Base-by-base conservation (phyloP, 2,113 vertebrate species). In the Azemiops feae region DNA sequence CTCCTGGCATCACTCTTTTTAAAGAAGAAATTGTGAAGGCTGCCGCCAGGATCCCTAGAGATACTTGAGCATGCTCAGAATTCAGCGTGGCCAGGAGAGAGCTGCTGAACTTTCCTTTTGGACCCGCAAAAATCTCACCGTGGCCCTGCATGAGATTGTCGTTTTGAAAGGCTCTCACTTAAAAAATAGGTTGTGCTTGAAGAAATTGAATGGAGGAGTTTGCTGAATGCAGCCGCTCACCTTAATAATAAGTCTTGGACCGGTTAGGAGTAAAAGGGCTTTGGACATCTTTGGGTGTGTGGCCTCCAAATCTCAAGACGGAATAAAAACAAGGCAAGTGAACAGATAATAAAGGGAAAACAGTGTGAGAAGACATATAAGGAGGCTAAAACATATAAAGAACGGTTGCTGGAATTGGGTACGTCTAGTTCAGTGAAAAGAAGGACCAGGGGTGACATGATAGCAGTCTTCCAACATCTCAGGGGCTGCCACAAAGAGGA, bases 1-100 rank as follows among this genome's bases (percentile, higher is more conserved):
- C 93, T 96, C 58, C 88, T 60, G 45, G 93, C 53, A n/a, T 91
- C 23, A 4, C 53, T 53, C 74, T 34, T 92, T 81, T 43, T 85
- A 4, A 4, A 93, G 47, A 30, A 92, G 1, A 39, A 0, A 1
- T 94, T 3, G 22, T 30, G 89, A 86, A 93, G 92, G 93, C 16
- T 30, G 53, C 93, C 54, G n/a, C 50, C 12, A 23, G 90, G 2
- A 25, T 53, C 23, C 64, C 90, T 23, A 16, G n/a, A 81, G n/a
- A 10, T 3, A 1, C 20, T 16, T 5, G 6, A 10, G 11, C 47
- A 54, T 27, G 50, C 22, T 30, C 22, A 50, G 85, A 86, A 45
- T 50, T 25, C 9, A 25, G 23, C 22, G 4, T 27, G 85, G 45
- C 10, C 25, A 50, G 11, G 25, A 45, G 43, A 47, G 1, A 86